A percentile compares a stretch with the other conserved stretches of the same genome.
Conservation (phyloP, 2,888 invertebrate species). For the Lagria hirta region DNA sequence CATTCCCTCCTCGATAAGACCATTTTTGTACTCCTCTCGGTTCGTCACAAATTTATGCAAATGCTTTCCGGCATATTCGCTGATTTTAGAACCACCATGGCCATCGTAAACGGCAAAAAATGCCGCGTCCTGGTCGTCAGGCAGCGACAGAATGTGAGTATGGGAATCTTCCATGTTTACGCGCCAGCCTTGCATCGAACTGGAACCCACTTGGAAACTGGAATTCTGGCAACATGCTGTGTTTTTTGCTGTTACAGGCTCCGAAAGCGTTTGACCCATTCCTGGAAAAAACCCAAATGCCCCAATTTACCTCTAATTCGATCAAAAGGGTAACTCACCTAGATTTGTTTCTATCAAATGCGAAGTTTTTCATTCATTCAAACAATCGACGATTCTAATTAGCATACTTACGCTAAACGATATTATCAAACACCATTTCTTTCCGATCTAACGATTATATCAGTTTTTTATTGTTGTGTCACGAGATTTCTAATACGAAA, state of each 20-base stretch:
- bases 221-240: slow-evolving; percentile 78
- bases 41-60: slow-evolving; percentile 89
- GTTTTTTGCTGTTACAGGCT: slow-evolving; percentile 91
- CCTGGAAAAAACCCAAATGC: slow-evolving; percentile 26
- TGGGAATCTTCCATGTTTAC: slow-evolving; percentile 99
- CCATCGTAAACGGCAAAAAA: slow-evolving; percentile 98
- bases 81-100: slow-evolving; percentile 74
- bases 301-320: no score
- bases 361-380: slow-evolving; percentile 9
- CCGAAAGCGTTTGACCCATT: slow-evolving; percentile 98
- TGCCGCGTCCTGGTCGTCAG: slow-evolving; percentile 87
- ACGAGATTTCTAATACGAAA: slow-evolving; percentile 32
- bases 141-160: slow-evolving; percentile 88
- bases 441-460: slow-evolving; percentile 8
- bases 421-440: slow-evolving; percentile 15
- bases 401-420: slow-evolving; percentile 18
- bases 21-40: slow-evolving; percentile 79
- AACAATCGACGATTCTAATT: slow-evolving; percentile 17
- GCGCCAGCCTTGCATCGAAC: slow-evolving; percentile 99
- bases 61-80: slow-evolving; percentile 93
- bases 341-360: neutral
- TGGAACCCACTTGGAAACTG: slow-evolving; percentile 81
- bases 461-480: slow-evolving; percentile 26
- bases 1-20: slow-evolving; percentile 82
- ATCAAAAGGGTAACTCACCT: neutral